Evolutionary conservation across 2,113 vertebrate species (phyloP), one percentile per base, ranked within the genome.

Genomic region (Panthera leo): DNA sequence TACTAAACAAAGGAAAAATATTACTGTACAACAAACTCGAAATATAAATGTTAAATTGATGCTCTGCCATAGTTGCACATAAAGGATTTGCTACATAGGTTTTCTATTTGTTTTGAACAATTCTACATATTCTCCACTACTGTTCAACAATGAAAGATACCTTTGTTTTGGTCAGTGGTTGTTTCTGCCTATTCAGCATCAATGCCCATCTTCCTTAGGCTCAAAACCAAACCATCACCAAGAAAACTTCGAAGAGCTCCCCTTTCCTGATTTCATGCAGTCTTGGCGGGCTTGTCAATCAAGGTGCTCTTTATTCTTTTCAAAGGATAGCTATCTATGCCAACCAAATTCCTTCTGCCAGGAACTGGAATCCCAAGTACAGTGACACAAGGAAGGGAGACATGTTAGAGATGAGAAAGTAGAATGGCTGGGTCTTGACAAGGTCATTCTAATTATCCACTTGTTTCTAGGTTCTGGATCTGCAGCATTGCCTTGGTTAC

Each of bases 41-140:
- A 95, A 88, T 79, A 51, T 76, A 61, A 97, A 94, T 85, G 92
- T 97, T 67, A 93, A 71, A 68, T 2, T 97, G 90, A 97, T 82
- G 85, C 70, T 73, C 84, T 97, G 95, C 84, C 88, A 93, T 89
- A 90, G 9, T 48, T 98, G 98, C 96, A 98, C 96, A 97, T 97
- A 98, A 98, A 98, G 71, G 73, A 97, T 92, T 98, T 84, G 85
- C 84, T 96, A 97, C 95, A 92, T 96, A 96, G 91, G 89, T 61
- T 91, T 97, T 97, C 85, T 97, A 68, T 86, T 65, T 87, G 95
- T 91, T 97, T 96, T 93, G 87, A 97, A 97, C 48, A 96, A 93
- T 86, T 97, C 95, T 87, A 83, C 31, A 84, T 88, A 95, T 10
- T 55, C 78, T 76, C 34, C 61, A 91, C 85, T 1, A 82, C 92